phyloP scores from a whole-genome alignment of 2,113 vertebrate species.

The Tamias sibiricus region DNA sequence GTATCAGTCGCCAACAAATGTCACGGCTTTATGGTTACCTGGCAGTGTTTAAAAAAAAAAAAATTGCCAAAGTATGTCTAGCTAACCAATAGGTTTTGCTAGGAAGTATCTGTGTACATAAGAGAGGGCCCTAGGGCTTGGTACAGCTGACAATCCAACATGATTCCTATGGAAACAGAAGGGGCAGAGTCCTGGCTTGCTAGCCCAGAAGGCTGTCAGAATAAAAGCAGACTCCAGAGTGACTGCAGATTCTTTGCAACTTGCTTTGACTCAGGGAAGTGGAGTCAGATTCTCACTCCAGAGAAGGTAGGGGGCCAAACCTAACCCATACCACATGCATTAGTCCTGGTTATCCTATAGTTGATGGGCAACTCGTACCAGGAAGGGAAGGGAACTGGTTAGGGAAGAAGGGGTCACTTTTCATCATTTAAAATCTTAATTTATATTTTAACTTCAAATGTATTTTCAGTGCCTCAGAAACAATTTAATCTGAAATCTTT shows the following conservation, averaged over 20 bases:
- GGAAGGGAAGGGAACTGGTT: conserved; percentile 38
- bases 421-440: conserved; percentile 75
- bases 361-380: conserved; percentile 44
- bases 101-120: background rate
- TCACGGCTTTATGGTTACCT: conserved; percentile 47
- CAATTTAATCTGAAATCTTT: conserved; percentile 81
- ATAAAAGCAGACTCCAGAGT: conserved; percentile 14
- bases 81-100: conserved; percentile 18
- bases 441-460: conserved; percentile 83
- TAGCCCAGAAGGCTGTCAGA: background rate
- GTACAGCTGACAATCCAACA: conserved; percentile 54
- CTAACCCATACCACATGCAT: conserved; percentile 71
- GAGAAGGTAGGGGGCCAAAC: conserved; percentile 19
- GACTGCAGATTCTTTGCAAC: conserved; percentile 56
- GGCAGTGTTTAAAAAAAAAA: conserved; percentile 3
- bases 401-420: conserved; percentile 59
- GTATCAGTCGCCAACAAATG: conserved; percentile 46
- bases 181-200: conserved; percentile 42
- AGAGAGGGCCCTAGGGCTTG: background rate
- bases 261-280: conserved; percentile 40
- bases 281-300: conserved; percentile 29
- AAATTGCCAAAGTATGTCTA: conserved; percentile 1
- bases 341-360: conserved; percentile 59
- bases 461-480: conserved; percentile 82
- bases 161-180: conserved; percentile 67